phyloP scores from a whole-genome alignment of 2,797 vertebrate species.

The Bradypus variegatus region DNA sequence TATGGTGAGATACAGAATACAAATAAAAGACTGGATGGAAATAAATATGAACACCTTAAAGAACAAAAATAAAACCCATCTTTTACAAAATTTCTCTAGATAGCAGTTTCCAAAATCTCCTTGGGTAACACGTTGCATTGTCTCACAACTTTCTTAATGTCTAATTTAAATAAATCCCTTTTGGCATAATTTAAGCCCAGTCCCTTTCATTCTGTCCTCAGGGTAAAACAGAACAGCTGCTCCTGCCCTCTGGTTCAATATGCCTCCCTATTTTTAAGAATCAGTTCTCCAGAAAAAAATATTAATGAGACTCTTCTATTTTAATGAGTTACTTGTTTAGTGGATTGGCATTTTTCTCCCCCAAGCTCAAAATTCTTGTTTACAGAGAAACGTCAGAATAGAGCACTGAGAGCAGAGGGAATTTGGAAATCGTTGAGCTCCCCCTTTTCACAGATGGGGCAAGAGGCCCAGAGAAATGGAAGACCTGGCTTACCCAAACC shows the following conservation, averaged over 20 bases:
- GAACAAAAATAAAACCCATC: constrained; percentile 51
- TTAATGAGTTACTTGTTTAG: constrained; percentile 59
- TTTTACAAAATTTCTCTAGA: constrained; percentile 47
- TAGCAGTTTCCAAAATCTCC: constrained; percentile 44
- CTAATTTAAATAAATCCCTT: constrained; percentile 62
- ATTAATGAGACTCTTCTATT: constrained; percentile 63
- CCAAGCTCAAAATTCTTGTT: constrained; percentile 45
- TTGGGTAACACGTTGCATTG: constrained; percentile 41
- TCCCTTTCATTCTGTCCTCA: constrained; percentile 42
- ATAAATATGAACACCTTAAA: not conserved
- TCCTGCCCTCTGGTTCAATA: constrained; percentile 50
- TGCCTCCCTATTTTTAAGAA: constrained; percentile 63
- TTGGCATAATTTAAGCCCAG: constrained; percentile 44
- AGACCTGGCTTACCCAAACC: not conserved
- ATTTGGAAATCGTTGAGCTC: not conserved
- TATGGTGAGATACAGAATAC: constrained; percentile 18
- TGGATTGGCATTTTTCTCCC: constrained; percentile 52
- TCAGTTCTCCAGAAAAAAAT: constrained; percentile 56
- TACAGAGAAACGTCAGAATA: constrained; percentile 44
- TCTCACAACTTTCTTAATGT: constrained; percentile 59
- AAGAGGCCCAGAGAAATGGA: not conserved
- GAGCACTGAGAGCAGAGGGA: constrained; percentile 24
- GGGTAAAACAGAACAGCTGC: constrained; percentile 57
- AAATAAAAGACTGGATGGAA: constrained; percentile 16
- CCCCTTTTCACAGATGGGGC: not conserved